Conservation (phyloP, 2,797 vertebrate species). For the Emydoidea blandingii region DNA sequence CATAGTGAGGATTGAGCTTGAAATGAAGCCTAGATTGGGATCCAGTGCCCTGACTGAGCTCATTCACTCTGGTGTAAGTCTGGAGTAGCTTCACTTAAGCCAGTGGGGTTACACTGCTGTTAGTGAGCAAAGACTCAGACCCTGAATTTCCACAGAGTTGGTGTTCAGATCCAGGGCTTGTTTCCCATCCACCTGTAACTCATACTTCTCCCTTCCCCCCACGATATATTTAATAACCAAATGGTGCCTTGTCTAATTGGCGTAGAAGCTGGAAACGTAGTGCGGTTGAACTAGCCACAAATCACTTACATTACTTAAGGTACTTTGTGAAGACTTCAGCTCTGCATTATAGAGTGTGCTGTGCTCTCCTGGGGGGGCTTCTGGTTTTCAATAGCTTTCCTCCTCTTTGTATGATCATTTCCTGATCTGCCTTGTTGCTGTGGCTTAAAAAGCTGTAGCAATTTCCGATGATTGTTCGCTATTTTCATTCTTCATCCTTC, state of each 20-base stretch:
- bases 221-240: not conserved
- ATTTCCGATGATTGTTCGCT: not conserved
- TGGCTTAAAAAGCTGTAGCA: not conserved
- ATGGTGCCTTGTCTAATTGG: not conserved
- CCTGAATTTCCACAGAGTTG: not conserved
- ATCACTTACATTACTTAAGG: not conserved
- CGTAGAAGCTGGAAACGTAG: not conserved
- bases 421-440: not conserved
- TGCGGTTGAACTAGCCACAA: not conserved
- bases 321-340: not conserved
- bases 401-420: not conserved
- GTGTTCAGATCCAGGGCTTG: accelerated
- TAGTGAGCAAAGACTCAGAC: not conserved
- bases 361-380: not conserved
- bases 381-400: not conserved
- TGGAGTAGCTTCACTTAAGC: not conserved
- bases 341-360: not conserved
- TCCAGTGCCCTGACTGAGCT: not conserved
- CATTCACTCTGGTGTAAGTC: not conserved
- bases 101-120: not conserved
- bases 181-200: accelerated
- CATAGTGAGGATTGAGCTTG: not conserved
- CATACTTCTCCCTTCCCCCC: not conserved
- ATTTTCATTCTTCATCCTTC: not conserved
- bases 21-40: not conserved